A percentile compares a stretch with the other conserved stretches of the same genome.
Evolutionary conservation across 2,888 invertebrate species (phyloP).

Genomic region (Noctuana brunneofusca): DNA sequence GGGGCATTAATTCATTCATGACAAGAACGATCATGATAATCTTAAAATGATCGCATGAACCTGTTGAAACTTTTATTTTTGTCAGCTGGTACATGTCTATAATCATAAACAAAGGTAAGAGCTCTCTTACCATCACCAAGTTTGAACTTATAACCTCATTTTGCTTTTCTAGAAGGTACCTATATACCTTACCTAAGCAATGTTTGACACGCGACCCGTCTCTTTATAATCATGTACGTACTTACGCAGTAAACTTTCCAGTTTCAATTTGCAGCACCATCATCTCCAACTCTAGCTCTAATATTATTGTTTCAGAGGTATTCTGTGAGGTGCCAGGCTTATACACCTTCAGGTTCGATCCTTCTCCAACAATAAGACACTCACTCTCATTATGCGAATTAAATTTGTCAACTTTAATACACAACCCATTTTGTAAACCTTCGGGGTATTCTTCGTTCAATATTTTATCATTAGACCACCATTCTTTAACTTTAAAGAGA

Average conservation of each 20-base stretch:
- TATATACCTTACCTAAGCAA: no score
- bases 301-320: slow-evolving; percentile 86
- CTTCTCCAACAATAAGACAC: slow-evolving; percentile 85
- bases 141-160: no score
- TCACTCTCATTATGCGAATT: slow-evolving; percentile 92
- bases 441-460: slow-evolving; percentile 78
- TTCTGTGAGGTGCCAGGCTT: slow-evolving; percentile 67
- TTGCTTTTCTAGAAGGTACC: no score
- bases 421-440: slow-evolving; percentile 84
- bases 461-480: slow-evolving; percentile 90
- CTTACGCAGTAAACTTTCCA: slow-evolving; percentile 92
- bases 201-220: no score
- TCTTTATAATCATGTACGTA: background rate
- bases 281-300: slow-evolving; percentile 89
- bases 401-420: slow-evolving; percentile 87
- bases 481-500: slow-evolving; percentile 93
- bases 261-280: slow-evolving; percentile 91
- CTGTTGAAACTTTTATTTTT: no score
- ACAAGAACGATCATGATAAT: no score
- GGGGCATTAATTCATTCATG: no score
- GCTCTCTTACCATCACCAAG: no score
- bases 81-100: no score
- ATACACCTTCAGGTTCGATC: slow-evolving; percentile 61
- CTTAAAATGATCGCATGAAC: no score
- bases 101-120: no score